Evolutionary conservation across 2,797 vertebrate genomes (phyloP).

Genomic region (Pseudochirops cupreus): DNA sequence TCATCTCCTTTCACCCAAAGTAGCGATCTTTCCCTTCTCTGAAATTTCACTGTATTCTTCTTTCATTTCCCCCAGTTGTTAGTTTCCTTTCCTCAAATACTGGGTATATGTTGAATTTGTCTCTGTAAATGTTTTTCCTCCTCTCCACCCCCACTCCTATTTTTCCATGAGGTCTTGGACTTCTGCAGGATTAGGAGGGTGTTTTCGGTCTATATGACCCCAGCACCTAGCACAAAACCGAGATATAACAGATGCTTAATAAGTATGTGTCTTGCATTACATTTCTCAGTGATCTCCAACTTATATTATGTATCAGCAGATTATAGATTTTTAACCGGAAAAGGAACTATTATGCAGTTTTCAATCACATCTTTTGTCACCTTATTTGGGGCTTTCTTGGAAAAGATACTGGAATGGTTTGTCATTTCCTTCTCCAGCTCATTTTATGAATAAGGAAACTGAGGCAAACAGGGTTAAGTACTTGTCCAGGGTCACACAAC

Average conservation of each 20-base stretch:
- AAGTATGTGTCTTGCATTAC: background rate
- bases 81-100: background rate
- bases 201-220: background rate
- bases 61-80: background rate
- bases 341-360: background rate
- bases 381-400: background rate
- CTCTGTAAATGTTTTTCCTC: background rate
- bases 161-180: background rate
- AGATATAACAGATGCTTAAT: background rate
- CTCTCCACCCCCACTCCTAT: background rate
- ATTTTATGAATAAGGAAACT: background rate
- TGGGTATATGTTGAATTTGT: background rate
- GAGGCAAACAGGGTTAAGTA: background rate
- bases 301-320: background rate
- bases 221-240: background rate
- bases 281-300: background rate
- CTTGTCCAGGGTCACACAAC: background rate
- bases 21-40: background rate
- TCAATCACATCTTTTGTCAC: background rate
- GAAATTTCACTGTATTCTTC: background rate
- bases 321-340: background rate
- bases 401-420: background rate
- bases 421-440: background rate
- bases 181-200: background rate
- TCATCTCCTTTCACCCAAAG: background rate